phyloP scores from a whole-genome alignment of 2,113 vertebrate genomes.

The Actenoides lindsayi region DNA sequence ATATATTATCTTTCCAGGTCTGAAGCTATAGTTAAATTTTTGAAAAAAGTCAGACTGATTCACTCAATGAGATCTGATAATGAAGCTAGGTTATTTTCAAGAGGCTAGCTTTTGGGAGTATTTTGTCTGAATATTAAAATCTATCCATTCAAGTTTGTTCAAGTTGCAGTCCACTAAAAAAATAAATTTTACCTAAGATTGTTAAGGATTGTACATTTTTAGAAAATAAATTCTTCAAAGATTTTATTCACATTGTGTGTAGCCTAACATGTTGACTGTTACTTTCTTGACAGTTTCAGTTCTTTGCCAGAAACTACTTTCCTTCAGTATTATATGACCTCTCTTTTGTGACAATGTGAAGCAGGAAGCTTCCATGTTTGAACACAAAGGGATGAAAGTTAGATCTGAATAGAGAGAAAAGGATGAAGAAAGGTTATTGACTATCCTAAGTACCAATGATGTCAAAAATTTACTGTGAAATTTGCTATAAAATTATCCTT shows the following conservation, averaged over 20 bases:
- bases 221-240: neutral
- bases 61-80: neutral
- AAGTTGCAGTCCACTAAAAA: neutral
- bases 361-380: neutral
- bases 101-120: neutral
- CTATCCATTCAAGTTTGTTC: neutral
- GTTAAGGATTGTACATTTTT: neutral
- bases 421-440: neutral
- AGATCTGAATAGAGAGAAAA: neutral
- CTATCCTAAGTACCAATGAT: neutral
- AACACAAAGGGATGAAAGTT: neutral
- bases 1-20: neutral
- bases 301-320: neutral
- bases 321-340: neutral
- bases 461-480: neutral
- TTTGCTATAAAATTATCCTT: neutral
- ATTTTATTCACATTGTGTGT: neutral
- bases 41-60: neutral
- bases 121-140: neutral
- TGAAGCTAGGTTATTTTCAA: neutral
- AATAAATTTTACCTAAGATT: neutral
- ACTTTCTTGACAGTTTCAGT: neutral
- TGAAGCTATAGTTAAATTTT: neutral
- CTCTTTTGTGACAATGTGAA: neutral
- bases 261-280: neutral